A percentile compares a stretch with the other conserved stretches of the same genome.
phyloP scores from a whole-genome alignment of 2,888 invertebrate species.

The Acanthococcus lagerstroemiae region DNA sequence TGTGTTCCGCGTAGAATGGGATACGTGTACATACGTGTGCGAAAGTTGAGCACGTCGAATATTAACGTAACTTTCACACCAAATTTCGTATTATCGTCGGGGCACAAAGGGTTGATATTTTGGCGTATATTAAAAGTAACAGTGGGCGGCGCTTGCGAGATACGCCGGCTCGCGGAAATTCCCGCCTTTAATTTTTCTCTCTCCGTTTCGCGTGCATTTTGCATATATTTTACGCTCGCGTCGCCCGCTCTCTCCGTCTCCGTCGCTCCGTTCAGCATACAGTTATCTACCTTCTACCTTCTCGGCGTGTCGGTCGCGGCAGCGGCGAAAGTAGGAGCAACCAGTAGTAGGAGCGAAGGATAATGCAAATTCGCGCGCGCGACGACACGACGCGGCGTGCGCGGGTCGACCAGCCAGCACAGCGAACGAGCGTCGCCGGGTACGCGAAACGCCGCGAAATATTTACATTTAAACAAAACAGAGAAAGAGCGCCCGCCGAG shows the following conservation, averaged over 20 bases:
- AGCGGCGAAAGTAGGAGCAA: constrained; percentile 15
- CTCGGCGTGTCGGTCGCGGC: not conserved
- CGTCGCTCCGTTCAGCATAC: not conserved
- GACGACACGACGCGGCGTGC: too few species aligned
- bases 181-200: constrained; percentile 26
- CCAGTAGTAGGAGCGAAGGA: constrained; percentile 17
- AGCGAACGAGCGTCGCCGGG: not conserved
- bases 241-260: not conserved
- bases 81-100: constrained; percentile 13
- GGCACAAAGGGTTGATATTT: constrained; percentile 7
- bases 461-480: too few species aligned
- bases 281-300: not conserved
- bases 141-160: constrained; percentile 19
- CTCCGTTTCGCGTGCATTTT: constrained; percentile 21
- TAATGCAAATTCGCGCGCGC: too few species aligned
- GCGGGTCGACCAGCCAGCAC: not conserved
- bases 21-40: too few species aligned
- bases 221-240: constrained; percentile 8
- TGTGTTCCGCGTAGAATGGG: too few species aligned
- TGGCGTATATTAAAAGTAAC: constrained; percentile 13
- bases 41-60: too few species aligned
- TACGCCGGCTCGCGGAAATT: constrained; percentile 26
- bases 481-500: too few species aligned
- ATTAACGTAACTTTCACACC: too few species aligned
- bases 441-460: not conserved